Evolutionary conservation across 2,797 vertebrate species (phyloP).

Genomic region (Prunella strophiata): DNA sequence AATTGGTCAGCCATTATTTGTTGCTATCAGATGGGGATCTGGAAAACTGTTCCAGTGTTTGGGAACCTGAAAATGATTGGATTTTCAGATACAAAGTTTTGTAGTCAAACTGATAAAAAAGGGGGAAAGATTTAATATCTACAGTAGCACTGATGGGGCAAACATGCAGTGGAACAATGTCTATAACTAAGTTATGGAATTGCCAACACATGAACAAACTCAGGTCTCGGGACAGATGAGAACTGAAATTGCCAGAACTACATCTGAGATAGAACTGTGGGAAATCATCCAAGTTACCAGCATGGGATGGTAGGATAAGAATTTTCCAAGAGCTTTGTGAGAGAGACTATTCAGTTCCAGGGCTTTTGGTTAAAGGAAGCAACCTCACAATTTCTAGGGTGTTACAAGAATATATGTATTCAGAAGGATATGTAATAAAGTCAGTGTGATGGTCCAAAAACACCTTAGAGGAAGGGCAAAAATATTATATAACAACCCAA

Average conservation of each 20-base stretch:
- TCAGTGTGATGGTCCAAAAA: not conserved
- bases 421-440: not conserved
- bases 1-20: not conserved
- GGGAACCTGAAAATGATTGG: not conserved
- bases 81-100: not conserved
- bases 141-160: not conserved
- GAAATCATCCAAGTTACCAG: not conserved
- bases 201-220: not conserved
- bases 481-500: not conserved
- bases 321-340: constrained; percentile 10
- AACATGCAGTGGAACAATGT: not conserved
- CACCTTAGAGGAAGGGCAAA: not conserved
- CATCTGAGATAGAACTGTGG: not conserved
- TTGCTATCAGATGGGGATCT: not conserved
- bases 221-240: not conserved
- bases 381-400: not conserved
- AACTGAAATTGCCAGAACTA: not conserved
- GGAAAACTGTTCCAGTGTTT: not conserved
- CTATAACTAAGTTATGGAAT: not conserved
- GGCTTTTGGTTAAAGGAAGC: not conserved
- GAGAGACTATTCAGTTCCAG: not conserved
- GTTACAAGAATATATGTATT: not conserved
- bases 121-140: not conserved
- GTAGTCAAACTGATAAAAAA: not conserved
- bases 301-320: not conserved